These are phyloP conservation scores for Zygaena filipendulae DNA, from an alignment of 2,888 invertebrate genomes.

Conservation along the genomic window DNA sequence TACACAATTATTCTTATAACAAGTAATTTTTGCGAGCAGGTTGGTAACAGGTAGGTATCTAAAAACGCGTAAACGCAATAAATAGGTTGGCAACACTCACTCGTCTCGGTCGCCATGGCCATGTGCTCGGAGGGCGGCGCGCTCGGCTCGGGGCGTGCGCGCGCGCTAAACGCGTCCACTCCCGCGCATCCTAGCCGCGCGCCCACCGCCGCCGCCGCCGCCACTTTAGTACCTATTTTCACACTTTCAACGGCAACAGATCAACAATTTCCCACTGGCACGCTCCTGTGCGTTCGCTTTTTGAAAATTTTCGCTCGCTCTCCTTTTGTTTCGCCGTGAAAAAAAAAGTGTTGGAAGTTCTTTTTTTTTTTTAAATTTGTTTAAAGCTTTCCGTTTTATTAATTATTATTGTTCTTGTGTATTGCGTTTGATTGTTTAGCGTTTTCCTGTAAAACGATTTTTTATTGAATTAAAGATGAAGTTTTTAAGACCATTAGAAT, in stretches of 20 bases:
- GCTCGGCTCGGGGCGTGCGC: conserved; percentile 53
- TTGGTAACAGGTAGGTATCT: too few relatives aligned
- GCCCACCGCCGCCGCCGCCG: conserved; percentile 53
- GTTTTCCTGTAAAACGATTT: too few relatives aligned
- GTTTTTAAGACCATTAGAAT: too few relatives aligned
- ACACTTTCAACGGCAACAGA: conserved; percentile 23
- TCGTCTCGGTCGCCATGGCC: conserved; percentile 65
- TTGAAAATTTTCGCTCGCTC: too few relatives aligned
- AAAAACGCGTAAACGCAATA: too few relatives aligned
- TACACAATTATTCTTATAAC: too few relatives aligned
- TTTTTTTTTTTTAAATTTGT: conserved; percentile 5
- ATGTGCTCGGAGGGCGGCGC: conserved; percentile 64
- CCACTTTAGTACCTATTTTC: conserved; percentile 49
- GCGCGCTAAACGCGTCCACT: conserved; percentile 57
- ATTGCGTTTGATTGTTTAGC: conserved; percentile 1
- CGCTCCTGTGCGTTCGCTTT: too few relatives aligned
- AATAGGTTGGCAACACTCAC: conserved; percentile 34
- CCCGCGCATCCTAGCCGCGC: conserved; percentile 61
- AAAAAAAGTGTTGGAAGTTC: too few relatives aligned
- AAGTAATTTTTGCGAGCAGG: too few relatives aligned
- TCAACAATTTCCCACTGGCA: conserved; percentile 19
- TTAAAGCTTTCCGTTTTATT: conserved; percentile 8
- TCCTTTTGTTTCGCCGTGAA: conserved; percentile 2
- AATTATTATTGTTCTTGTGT: too few relatives aligned
- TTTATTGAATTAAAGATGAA: too few relatives aligned